Evolutionary conservation across 2,113 vertebrate genomes (phyloP), one percentile per base, ranked within the genome.

Genomic region (Delphinus delphis): DNA sequence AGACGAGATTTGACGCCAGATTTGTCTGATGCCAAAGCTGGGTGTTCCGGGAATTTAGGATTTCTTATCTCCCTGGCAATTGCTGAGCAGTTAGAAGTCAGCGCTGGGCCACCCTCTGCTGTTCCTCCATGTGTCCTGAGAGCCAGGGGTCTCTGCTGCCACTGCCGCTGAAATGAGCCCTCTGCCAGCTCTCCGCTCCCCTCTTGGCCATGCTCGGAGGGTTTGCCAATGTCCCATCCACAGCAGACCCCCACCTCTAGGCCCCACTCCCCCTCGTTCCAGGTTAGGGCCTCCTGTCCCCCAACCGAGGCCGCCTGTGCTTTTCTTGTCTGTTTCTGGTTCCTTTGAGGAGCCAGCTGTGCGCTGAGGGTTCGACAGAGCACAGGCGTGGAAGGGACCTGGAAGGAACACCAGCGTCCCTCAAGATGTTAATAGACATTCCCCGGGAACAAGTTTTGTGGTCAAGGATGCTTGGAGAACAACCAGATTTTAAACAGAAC

Each of bases 71-170:
- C 28, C 1, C 44, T 12, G 18, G 53, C 12, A 14, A 23, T 3
- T 12, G 12, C 50, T 10, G 5, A 44, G 55, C 62, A 8, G 31
- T 38, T 81, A 74, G 28, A 68, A 63, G 28, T 15, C 9, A 9
- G 41, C 31, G 1, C 3, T 2, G 25, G 20, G 58, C 63, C 60
- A n/a, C 8, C 53, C 5, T 14, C 63, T 65, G 58, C 91, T 10
- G 4, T 23, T 28, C 18, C 47, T 14, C 9, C 1, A 0, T 26
- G 0, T 14, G 23, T 23, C 50, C 17, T 44, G 14, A 2, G 0
- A 50, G 31, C 53, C 3, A 0, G 50, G 0, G 5, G 79, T 21
- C 82, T 88, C 73, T 10, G 53, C 8, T 1, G 1, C 20, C 31
- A 20, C 13, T 6, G 5, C 38, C 50, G 26, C 70, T 53, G 71